These are phyloP conservation scores for Entomobrya multifasciata DNA, from an alignment of 2,888 invertebrate genomes.

Conservation along the genomic window DNA sequence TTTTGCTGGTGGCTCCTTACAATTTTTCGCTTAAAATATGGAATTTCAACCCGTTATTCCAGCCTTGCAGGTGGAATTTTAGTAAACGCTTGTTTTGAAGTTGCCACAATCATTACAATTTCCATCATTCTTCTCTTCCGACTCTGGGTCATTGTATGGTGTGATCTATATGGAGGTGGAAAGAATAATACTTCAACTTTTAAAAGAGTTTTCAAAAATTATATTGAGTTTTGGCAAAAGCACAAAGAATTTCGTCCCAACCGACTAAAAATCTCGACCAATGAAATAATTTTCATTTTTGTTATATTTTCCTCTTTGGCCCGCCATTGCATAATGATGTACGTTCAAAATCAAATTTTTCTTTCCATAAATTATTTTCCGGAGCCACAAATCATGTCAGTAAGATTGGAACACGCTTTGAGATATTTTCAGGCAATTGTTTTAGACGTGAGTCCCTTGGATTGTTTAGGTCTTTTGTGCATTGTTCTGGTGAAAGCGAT, in stretches of 20 bases:
- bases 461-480: background rate
- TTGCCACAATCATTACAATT: conserved; percentile 19
- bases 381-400: conserved; percentile 11
- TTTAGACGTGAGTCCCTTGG: conserved; percentile 4
- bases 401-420: background rate
- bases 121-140: background rate
- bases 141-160: conserved; percentile 3
- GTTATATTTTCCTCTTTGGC: background rate
- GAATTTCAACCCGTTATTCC: background rate
- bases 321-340: conserved; percentile 4
- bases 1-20: background rate
- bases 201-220: background rate
- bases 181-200: background rate
- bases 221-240: background rate
- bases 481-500: conserved; percentile 1
- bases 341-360: background rate
- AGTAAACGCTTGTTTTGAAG: conserved; percentile 17
- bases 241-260: background rate
- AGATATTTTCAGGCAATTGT: conserved; percentile 18
- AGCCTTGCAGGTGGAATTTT: background rate
- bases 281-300: background rate
- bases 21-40: background rate
- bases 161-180: background rate
- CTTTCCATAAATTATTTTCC: background rate
- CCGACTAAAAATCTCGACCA: background rate